Base-by-base conservation (phyloP, 2,888 invertebrate species). In the Zele albiditarsus region DNA sequence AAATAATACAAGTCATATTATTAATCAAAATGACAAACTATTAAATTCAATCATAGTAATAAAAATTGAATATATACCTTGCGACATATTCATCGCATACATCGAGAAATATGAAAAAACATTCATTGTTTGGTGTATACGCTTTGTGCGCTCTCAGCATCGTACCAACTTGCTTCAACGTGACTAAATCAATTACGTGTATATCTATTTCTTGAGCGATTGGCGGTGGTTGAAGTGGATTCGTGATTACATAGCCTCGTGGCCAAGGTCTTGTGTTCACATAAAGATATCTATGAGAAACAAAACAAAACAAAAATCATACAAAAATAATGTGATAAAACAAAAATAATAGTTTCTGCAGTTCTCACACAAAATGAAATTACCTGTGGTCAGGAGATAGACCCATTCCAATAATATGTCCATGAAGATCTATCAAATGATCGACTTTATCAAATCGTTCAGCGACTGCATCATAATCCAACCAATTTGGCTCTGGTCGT, bases 191-290 rank as follows among this genome's bases (percentile, higher is more conserved):
- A 81, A 96, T 95, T 0, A 96, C 95, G 84, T 96, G 96, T 80
- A 96, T 94, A 85, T 96, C 96, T 70, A 96, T 95, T 90, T 96
- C 95, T 89, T 95, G 94, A 14, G 96, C 95, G 81, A 96, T 95
- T 0, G 95, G 95, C 0, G 96, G 96, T 14, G 96, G 96, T 84
- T 94, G 93, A 68, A 95, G 88, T 0, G 95, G 94, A 90, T 95
- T 94, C 16, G 92, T 92, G 79, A 96, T 95, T 31, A 91, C 90
- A 85, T 94, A 95, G 72, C 93, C 93, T 82, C 93, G 91, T 0
- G 95, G 96, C 96, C 96, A 96, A 0, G 96, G 94, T 65, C 96
- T 91, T 79, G 94, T 94, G 87, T 96, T 96, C 0, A 96, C 95
- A 87, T 96, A 96, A 14, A 96, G 90, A 87, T 94, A 96, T 84